phyloP scores from a whole-genome alignment of 2,888 invertebrate species.

The Aporophyla nigra region DNA sequence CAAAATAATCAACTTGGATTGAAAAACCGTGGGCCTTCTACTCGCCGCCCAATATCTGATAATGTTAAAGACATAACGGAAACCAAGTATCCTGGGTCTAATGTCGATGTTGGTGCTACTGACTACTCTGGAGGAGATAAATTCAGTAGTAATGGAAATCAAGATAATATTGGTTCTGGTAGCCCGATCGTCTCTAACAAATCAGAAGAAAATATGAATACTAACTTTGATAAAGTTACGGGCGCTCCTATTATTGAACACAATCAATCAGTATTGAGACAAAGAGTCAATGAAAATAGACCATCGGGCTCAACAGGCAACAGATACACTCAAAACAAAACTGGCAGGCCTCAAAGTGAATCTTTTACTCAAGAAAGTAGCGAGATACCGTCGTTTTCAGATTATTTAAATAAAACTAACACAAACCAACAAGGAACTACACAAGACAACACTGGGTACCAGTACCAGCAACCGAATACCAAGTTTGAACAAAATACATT shows the following conservation, averaged over 20 bases:
- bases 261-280: neutral
- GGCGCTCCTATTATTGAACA: conserved; percentile 11
- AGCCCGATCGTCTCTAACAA: neutral
- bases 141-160: neutral
- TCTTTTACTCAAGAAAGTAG: conserved; percentile 10
- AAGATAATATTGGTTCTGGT: neutral
- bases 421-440: conserved; percentile 15
- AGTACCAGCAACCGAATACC: conserved; percentile 48
- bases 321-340: conserved; percentile 2
- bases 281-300: conserved; percentile 6
- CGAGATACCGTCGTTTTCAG: neutral
- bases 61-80: neutral
- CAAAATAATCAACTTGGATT: neutral
- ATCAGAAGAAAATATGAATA: neutral
- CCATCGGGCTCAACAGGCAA: neutral
- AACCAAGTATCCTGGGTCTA: conserved; percentile 32
- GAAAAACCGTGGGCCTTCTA: neutral
- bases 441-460: conserved; percentile 44
- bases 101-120: conserved; percentile 2
- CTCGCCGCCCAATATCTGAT: conserved; percentile 3
- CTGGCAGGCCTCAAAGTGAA: neutral
- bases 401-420: conserved; percentile 11
- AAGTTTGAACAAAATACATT: conserved; percentile 44
- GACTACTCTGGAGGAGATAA: neutral
- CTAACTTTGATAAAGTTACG: neutral